Evolutionary conservation across 2,888 invertebrate genomes (phyloP), one percentile per base, ranked within the genome.

Genomic region (Branchipolynoe longqiensis): DNA sequence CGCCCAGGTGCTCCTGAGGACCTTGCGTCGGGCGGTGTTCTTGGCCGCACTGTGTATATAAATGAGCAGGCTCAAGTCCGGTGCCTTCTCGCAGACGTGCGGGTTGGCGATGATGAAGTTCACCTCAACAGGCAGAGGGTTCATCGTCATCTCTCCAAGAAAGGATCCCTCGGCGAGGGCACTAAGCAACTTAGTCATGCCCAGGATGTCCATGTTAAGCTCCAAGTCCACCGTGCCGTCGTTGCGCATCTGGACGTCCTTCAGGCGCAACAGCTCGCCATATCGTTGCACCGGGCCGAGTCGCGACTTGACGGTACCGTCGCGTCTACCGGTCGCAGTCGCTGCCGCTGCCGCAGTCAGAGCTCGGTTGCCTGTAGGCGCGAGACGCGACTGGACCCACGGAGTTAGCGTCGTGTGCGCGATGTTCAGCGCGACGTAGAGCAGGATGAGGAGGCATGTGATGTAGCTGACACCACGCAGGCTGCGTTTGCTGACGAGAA

Each of bases 1-100:
- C n/a, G 88, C 89, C 90, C 90, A 91, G 12, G 90, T 90, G 8
- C 54, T 33, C 0, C 91, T 81, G 8, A 91, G 85, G 1, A 86
- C 64, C 6, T 85, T 38, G 25, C 91, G 69, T 48, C 87, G 62
- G 1, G 82, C 87, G 36, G 85, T 85, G 69, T 90, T 89, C 6
- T 12, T 41, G 3, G 90, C 89, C 3, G 89, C 88, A 4, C 89
- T 86, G 85, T 90, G 89, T 2, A 91, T 88, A 69, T 88, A 89
- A 14, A 88, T 81, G n/a, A 89, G 36, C 83, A 84, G 86, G 6
- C 85, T 38, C 33, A 89, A 41, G 25, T 85, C 36, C 0, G 81
- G 74, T 8, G 38, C 31, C 28, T 78, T 73, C 25, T 73, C 40
- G 40, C 89, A 89, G 0, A 89, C n/a, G 18, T 85, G 33, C 31